Percentiles rank a stretch among this genome's conserved stretches.
phyloP scores from a whole-genome alignment of 2,888 invertebrate species.

The Spodoptera littoralis region DNA sequence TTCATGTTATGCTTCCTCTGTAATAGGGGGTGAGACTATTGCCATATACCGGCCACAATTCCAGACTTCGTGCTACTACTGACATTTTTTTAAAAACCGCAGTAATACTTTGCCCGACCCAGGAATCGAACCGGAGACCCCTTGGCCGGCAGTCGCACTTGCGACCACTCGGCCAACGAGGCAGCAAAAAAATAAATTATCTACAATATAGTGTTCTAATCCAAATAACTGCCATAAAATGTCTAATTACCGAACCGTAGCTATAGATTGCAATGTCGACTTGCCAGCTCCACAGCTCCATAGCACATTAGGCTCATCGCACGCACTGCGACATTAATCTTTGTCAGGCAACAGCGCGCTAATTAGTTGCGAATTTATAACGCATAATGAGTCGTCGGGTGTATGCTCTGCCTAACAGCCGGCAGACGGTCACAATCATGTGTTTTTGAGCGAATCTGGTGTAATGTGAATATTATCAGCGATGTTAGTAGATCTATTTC shows the following conservation, averaged over 20 bases:
- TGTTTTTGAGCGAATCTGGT: constrained; percentile 19
- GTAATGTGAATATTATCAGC: constrained; percentile 6
- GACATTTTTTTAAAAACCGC: too few species aligned
- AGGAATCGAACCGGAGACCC: too few species aligned
- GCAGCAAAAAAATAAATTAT: too few species aligned
- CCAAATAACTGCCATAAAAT: constrained; percentile 23
- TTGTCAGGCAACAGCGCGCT: constrained; percentile 62
- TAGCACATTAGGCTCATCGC: constrained; percentile 58
- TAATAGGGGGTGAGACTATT: too few species aligned
- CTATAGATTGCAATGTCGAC: constrained; percentile 34
- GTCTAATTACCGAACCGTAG: constrained; percentile 34
- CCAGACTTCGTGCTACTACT: too few species aligned
- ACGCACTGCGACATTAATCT: constrained; percentile 65
- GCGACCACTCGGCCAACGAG: too few species aligned
- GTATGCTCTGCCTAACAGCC: constrained; percentile 42
- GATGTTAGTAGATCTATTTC: not conserved
- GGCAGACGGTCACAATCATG: constrained; percentile 35
- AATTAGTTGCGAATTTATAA: constrained; percentile 70
- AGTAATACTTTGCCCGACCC: too few species aligned
- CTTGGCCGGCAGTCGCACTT: too few species aligned
- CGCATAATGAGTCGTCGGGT: constrained; percentile 58
- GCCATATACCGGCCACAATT: too few species aligned
- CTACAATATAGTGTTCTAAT: too few species aligned
- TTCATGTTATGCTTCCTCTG: too few species aligned
- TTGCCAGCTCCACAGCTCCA: constrained; percentile 34